Evolutionary conservation across 2,888 invertebrate genomes (phyloP).

Genomic region (Latrodectus elegans): DNA sequence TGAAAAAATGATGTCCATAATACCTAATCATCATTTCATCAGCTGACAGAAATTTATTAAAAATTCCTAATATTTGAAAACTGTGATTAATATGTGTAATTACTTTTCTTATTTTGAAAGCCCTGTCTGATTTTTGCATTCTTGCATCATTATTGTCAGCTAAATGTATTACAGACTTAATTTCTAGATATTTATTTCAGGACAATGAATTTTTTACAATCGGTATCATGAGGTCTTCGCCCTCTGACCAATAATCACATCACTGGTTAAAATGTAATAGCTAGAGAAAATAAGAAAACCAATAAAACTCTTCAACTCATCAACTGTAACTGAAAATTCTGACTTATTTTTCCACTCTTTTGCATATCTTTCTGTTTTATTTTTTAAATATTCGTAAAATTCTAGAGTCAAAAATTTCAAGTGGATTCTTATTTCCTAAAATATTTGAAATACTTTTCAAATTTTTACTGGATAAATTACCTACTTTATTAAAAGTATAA

Average conservation of each 20-base stretch:
- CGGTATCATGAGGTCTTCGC: no score
- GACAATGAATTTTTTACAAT: background rate
- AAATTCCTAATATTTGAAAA: conserved; percentile 16
- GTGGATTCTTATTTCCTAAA: no score
- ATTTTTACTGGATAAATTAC: no score
- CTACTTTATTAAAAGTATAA: no score
- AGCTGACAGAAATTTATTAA: conserved; percentile 9
- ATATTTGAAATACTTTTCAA: no score
- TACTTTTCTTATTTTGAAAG: background rate
- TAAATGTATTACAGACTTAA: conserved; percentile 6
- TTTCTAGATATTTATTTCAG: conserved; percentile 18
- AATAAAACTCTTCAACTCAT: conserved; percentile 12
- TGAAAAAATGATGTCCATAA: conserved; percentile 10
- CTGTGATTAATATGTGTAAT: background rate
- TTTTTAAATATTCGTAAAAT: no score
- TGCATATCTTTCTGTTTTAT: conserved; percentile 15
- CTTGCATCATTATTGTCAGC: background rate
- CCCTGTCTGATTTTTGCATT: background rate
- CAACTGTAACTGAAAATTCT: conserved; percentile 6
- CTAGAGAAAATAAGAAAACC: conserved; percentile 13
- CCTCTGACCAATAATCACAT: no score
- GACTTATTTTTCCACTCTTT: conserved; percentile 13
- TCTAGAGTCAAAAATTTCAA: no score
- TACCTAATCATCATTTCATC: conserved; percentile 14
- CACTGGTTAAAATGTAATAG: no score